Conservation (phyloP, 2,888 invertebrate species). For the Gandaritis pyraliata region DNA sequence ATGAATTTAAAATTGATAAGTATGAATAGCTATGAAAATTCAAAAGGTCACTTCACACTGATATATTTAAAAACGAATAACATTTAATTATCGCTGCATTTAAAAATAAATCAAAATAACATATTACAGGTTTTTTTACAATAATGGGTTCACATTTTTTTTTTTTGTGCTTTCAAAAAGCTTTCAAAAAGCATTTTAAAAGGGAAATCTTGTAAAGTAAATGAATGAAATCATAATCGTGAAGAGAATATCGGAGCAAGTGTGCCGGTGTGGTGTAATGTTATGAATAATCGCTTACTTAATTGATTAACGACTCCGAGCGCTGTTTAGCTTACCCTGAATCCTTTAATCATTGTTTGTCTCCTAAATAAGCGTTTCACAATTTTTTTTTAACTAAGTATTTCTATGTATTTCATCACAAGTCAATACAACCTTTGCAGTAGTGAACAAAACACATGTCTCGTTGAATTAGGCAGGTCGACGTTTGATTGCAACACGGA, state of each 20-base stretch:
- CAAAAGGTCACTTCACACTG: conserved; percentile 11
- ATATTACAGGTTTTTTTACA: too few relatives aligned
- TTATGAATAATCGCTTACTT: conserved; percentile 37
- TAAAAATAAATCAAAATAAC: too few relatives aligned
- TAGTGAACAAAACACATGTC: conserved; percentile 37
- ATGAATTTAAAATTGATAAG: conserved; percentile 31
- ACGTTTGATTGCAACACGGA: conserved; percentile 49
- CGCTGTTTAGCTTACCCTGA: conserved; percentile 33
- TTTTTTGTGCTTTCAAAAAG: too few relatives aligned
- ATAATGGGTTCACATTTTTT: too few relatives aligned
- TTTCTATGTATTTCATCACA: conserved; percentile 30
- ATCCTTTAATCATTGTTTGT: conserved; percentile 33
- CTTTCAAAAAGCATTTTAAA: conserved; percentile 1
- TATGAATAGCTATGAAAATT: conserved; percentile 20
- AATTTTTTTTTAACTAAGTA: not conserved
- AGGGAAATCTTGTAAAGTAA: conserved; percentile 10
- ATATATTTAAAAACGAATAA: conserved; percentile 3
- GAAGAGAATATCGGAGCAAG: conserved; percentile 29
- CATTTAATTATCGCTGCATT: too few relatives aligned
- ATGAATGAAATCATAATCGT: conserved; percentile 23
- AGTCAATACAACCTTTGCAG: conserved; percentile 23
- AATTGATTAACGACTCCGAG: conserved; percentile 35
- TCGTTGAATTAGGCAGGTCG: conserved; percentile 44
- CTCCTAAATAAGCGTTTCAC: conserved; percentile 28
- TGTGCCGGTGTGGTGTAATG: conserved; percentile 32